These are phyloP conservation scores for Helogale parvula DNA, from an alignment of 2,113 vertebrate species.

Conservation along the genomic window DNA sequence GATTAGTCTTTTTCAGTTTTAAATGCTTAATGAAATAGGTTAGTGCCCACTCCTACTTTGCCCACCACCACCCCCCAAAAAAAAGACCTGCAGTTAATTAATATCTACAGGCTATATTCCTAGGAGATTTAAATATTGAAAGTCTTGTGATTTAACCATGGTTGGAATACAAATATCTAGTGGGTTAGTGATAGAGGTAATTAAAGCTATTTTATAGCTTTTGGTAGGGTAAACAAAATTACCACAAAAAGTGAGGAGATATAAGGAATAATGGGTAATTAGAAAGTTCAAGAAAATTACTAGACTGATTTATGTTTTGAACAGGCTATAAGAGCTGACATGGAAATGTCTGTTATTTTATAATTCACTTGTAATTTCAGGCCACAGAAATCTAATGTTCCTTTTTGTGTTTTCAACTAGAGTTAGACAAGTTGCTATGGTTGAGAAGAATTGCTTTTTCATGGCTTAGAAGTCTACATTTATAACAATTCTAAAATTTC, in stretches of 20 bases:
- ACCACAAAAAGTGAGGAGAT: not conserved
- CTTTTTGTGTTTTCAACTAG: not conserved
- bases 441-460: not conserved
- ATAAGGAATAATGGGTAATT: not conserved
- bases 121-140: not conserved
- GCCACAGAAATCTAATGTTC: not conserved
- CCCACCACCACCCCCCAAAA: accelerated
- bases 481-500: not conserved
- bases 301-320: not conserved
- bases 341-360: not conserved
- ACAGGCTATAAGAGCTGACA: not conserved
- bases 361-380: not conserved
- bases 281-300: not conserved
- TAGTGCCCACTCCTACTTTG: accelerated
- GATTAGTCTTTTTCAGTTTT: not conserved
- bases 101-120: not conserved
- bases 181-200: not conserved
- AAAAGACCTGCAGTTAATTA: not conserved
- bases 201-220: not conserved
- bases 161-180: not conserved
- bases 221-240: not conserved
- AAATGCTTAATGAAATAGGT: not conserved
- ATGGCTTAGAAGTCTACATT: not conserved
- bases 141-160: not conserved
- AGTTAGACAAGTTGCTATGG: not conserved